Percentiles rank a stretch among this genome's conserved stretches.
Conservation (phyloP, 2,797 vertebrate species). For the Anniella stebbinsi region DNA sequence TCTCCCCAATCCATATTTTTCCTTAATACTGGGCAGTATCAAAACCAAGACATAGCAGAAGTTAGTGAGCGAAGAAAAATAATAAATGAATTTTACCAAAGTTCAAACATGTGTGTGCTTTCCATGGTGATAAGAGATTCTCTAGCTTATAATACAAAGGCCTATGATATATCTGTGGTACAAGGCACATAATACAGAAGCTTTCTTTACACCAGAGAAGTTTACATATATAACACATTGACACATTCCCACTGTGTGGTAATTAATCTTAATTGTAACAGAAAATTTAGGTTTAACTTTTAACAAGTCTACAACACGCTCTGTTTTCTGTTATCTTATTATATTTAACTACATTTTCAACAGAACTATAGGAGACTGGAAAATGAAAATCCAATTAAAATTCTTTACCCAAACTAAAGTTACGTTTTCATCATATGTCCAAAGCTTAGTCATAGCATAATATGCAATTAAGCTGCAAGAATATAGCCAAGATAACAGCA, state of each 20-base stretch:
- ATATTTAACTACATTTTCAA: slow-evolving; percentile 17
- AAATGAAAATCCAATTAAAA: slow-evolving; percentile 37
- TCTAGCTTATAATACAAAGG: not conserved
- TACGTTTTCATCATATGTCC: slow-evolving; percentile 22
- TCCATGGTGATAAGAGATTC: not conserved
- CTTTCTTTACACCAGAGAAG: not conserved
- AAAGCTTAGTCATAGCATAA: slow-evolving; percentile 31
- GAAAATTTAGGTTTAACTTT: slow-evolving; percentile 16
- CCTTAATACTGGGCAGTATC: not conserved
- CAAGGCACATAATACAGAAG: not conserved
- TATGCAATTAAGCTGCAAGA: slow-evolving; percentile 33
- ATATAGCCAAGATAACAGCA: slow-evolving; percentile 7
- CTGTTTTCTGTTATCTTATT: slow-evolving; percentile 23
- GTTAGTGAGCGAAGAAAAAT: not conserved
- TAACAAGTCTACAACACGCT: not conserved
- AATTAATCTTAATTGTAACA: slow-evolving; percentile 29
- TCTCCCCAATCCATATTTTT: not conserved
- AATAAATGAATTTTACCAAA: not conserved
- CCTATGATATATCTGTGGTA: not conserved
- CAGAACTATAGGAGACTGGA: not conserved
- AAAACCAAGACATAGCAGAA: not conserved
- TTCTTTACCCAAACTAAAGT: slow-evolving; percentile 2
- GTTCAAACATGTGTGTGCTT: not conserved
- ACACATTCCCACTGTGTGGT: not conserved
- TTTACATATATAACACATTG: not conserved